These are phyloP conservation scores for Baryphthengus martii DNA, from an alignment of 2,113 vertebrate genomes.

Conservation along the genomic window DNA sequence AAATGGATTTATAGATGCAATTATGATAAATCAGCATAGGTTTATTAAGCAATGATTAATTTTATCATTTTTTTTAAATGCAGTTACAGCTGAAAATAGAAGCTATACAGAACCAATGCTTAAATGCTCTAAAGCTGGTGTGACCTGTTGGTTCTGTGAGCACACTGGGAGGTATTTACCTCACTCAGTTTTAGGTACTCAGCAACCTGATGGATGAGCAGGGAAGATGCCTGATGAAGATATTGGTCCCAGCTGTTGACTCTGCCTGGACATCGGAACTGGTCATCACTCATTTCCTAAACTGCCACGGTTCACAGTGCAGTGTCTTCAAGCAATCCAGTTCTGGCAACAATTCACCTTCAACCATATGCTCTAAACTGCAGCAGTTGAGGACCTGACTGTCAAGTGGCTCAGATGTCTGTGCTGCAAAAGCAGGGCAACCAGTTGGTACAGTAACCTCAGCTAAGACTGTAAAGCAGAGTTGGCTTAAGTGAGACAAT, in stretches of 20 bases:
- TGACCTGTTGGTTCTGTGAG: neutral
- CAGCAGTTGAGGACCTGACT: neutral
- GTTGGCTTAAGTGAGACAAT: neutral
- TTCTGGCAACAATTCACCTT: neutral
- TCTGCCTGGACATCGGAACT: neutral
- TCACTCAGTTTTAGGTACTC: neutral
- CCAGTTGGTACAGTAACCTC: neutral
- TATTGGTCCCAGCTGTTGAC: neutral
- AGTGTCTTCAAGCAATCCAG: neutral
- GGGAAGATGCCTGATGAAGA: neutral
- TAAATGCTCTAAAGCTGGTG: neutral
- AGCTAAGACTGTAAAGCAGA: neutral
- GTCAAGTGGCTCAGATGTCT: neutral
- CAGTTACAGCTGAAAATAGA: constrained; percentile 22
- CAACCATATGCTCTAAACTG: neutral
- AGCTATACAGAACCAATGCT: neutral
- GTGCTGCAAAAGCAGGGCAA: neutral
- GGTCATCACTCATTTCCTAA: neutral
- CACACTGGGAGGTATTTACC: neutral
- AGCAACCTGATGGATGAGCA: neutral
- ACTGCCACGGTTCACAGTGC: neutral
- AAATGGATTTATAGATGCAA: constrained; percentile 60
- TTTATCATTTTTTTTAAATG: neutral
- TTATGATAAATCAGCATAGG: constrained; percentile 68
- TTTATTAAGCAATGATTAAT: constrained; percentile 54